Evolutionary conservation across 2,888 invertebrate genomes (phyloP).

Genomic region (Cheiracanthium punctorium): DNA sequence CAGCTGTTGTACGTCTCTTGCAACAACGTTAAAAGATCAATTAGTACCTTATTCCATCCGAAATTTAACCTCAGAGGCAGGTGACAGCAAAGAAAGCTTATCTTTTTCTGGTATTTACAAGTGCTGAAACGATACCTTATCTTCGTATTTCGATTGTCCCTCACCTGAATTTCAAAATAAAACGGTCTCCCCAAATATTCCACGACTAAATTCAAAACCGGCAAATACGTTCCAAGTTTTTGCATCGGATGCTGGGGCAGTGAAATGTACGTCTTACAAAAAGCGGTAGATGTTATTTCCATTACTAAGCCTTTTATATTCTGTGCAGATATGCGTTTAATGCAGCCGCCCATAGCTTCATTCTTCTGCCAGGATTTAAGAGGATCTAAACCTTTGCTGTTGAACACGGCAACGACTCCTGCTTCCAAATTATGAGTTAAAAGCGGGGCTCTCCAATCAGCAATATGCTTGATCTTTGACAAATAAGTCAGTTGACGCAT

Average conservation of each 20-base stretch:
- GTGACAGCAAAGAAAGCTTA: slow-evolving; percentile 1
- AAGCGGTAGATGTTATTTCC: background rate
- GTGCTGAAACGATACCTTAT: slow-evolving; percentile 21
- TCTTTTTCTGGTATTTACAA: background rate
- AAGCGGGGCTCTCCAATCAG: background rate
- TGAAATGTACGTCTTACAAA: slow-evolving; percentile 28
- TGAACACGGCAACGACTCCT: background rate
- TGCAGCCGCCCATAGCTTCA: background rate
- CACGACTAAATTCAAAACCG: background rate
- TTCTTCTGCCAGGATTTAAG: slow-evolving; percentile 24
- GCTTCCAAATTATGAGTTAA: slow-evolving; percentile 2
- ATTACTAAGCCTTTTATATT: slow-evolving; percentile 23
- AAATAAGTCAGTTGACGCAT: background rate
- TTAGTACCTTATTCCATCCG: slow-evolving; percentile 25
- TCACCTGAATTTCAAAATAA: slow-evolving; percentile 29
- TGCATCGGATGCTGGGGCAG: background rate
- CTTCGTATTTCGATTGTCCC: slow-evolving; percentile 23
- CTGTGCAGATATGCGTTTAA: background rate
- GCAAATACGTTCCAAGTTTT: background rate
- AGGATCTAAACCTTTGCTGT: slow-evolving; percentile 12
- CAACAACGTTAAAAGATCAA: slow-evolving; percentile 1
- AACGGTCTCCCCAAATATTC: slow-evolving; percentile 24
- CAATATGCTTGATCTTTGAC: background rate
- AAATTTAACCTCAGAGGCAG: background rate
- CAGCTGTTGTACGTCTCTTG: background rate